Conservation (phyloP, 1,140 invertebrate genomes). For the Ceratosolen solmsi region DNA sequence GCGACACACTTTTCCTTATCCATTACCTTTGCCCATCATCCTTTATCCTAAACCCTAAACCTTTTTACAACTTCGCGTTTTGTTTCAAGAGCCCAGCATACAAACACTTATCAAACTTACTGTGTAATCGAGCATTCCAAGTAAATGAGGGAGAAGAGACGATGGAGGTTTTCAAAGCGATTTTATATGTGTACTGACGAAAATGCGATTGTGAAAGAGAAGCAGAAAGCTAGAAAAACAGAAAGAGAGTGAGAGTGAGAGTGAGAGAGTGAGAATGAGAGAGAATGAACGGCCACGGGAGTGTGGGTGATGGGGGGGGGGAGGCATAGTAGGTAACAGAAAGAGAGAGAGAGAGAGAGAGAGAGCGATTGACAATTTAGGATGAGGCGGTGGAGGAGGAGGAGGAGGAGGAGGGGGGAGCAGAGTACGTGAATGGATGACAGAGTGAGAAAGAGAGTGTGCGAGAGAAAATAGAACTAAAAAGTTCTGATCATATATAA, state of each 20-base stretch:
- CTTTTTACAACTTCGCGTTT: slow-evolving; percentile 10
- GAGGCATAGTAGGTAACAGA: slow-evolving; percentile 40
- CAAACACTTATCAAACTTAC: slow-evolving; percentile 52
- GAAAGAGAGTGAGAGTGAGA: slow-evolving; percentile 42
- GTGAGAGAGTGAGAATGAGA: slow-evolving; percentile 23
- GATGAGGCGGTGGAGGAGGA: not conserved
- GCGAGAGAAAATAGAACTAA: slow-evolving; percentile 30
- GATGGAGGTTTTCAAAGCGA: slow-evolving; percentile 48
- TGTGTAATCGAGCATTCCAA: slow-evolving; percentile 59
- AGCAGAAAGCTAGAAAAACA: slow-evolving; percentile 24
- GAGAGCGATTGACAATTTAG: slow-evolving; percentile 2
- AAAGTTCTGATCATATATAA: slow-evolving; percentile 56
- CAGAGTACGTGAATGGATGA: too few species aligned
- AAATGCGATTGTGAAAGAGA: slow-evolving; percentile 23
- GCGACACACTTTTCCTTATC: not conserved
- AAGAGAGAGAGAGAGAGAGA: slow-evolving; percentile 33
- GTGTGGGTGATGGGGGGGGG: slow-evolving; percentile 13
- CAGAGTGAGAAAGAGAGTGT: not conserved
- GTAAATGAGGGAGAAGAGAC: slow-evolving; percentile 50
- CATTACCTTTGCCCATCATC: not conserved
- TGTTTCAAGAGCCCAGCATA: slow-evolving; percentile 43
- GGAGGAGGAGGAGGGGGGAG: not conserved
- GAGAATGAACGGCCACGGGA: not conserved
- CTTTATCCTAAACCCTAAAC: not conserved
- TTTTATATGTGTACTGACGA: slow-evolving; percentile 45